phyloP scores from a whole-genome alignment of 2,888 invertebrate genomes.

The Thymelicus acteon region DNA sequence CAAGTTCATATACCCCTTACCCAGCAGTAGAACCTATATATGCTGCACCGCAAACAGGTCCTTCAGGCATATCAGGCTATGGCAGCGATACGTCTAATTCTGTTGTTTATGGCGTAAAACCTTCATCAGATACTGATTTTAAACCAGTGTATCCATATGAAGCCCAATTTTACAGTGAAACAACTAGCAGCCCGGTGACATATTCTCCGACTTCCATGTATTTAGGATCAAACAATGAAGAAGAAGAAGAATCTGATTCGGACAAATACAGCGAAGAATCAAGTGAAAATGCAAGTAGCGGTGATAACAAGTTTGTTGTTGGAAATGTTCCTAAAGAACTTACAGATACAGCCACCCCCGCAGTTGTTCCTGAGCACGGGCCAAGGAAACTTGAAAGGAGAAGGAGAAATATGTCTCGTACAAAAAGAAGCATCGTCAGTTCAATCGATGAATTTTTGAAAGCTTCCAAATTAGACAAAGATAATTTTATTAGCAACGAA shows the following conservation, averaged over 20 bases:
- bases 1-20: constrained; percentile 65
- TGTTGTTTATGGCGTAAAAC: constrained; percentile 77
- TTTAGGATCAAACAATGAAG: constrained; percentile 74
- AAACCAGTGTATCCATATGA: constrained; percentile 80
- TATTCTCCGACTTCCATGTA: constrained; percentile 79
- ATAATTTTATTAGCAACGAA: constrained; percentile 77
- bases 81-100: constrained; percentile 68
- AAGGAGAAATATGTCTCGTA: constrained; percentile 49
- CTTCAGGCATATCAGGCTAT: constrained; percentile 65
- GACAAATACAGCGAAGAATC: constrained; percentile 63
- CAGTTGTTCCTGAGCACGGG: constrained; percentile 87
- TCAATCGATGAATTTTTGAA: constrained; percentile 74
- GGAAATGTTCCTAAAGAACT: constrained; percentile 87
- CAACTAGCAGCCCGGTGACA: constrained; percentile 69
- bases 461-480: constrained; percentile 67
- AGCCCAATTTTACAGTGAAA: constrained; percentile 71
- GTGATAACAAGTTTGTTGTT: constrained; percentile 86
- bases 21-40: constrained; percentile 76
- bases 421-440: constrained; percentile 64
- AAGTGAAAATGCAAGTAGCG: constrained; percentile 54
- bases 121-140: constrained; percentile 72
- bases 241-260: constrained; percentile 61
- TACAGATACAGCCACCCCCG: constrained; percentile 81
- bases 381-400: constrained; percentile 78
- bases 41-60: constrained; percentile 71